Evolutionary conservation across 1,140 invertebrate genomes (phyloP).

Genomic region (Brachionus plicatilis): DNA sequence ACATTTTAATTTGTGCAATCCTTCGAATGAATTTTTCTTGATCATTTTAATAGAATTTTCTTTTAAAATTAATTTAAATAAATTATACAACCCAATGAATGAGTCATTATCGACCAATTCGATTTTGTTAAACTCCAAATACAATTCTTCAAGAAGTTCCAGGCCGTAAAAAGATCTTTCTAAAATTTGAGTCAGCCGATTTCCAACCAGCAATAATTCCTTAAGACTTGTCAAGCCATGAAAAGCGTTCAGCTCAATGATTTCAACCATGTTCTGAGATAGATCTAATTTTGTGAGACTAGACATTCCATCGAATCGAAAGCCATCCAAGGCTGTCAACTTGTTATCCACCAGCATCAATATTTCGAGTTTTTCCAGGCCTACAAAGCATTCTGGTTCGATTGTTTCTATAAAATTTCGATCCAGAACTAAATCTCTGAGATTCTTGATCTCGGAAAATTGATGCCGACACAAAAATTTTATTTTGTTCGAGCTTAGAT

Average conservation of each 20-base stretch:
- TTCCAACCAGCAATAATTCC: neutral
- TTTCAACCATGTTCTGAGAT: neutral
- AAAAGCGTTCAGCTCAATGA: neutral
- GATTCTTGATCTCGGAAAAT: neutral
- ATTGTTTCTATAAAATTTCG: neutral
- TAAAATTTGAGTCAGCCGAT: neutral
- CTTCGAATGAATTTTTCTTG: conserved; percentile 2
- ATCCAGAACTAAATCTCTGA: neutral
- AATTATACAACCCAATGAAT: neutral
- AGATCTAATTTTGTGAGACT: neutral
- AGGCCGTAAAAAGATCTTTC: neutral
- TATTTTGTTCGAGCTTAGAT: neutral
- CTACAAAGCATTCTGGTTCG: neutral
- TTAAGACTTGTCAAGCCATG: neutral
- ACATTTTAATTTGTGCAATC: conserved; percentile 2
- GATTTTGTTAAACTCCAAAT: neutral
- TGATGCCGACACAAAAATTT: neutral
- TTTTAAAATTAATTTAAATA: conserved; percentile 1
- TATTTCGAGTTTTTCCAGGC: neutral
- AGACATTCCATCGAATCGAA: neutral
- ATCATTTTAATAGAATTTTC: neutral
- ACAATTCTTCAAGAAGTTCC: neutral
- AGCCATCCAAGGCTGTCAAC: neutral
- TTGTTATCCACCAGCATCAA: neutral
- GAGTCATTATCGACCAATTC: neutral